These are phyloP conservation scores for Channallabes apus DNA, from an alignment of 2,797 vertebrate species.

Conservation along the genomic window DNA sequence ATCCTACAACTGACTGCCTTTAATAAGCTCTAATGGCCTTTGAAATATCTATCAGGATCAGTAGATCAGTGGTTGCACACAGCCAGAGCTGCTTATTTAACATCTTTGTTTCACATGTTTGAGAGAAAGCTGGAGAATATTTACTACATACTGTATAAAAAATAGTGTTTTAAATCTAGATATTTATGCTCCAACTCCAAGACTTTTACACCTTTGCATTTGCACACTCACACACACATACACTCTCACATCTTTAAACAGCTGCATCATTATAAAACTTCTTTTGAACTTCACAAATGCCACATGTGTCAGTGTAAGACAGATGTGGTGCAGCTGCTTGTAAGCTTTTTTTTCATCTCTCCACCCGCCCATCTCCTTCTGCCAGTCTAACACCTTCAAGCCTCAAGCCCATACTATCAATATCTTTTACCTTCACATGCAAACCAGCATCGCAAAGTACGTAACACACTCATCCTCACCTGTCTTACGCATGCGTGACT, in stretches of 20 bases:
- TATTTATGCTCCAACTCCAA: not conserved
- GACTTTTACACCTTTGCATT: slow-evolving; percentile 1
- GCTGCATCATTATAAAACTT: slow-evolving; percentile 78
- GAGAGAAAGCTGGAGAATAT: not conserved
- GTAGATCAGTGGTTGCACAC: slow-evolving; percentile 62
- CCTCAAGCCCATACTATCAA: slow-evolving; percentile 25
- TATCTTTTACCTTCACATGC: slow-evolving; percentile 16
- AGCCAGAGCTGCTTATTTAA: slow-evolving; percentile 34
- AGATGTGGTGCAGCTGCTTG: slow-evolving; percentile 80
- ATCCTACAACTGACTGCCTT: slow-evolving; percentile 60
- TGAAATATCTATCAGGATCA: slow-evolving; percentile 67
- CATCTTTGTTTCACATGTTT: slow-evolving; percentile 15
- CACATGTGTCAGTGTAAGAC: slow-evolving; percentile 79
- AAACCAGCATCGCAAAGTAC: not conserved
- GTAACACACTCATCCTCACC: not conserved
- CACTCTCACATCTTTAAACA: slow-evolving; percentile 59
- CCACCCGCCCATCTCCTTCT: slow-evolving; percentile 35
- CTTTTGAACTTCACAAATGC: slow-evolving; percentile 82
- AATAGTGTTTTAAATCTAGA: not conserved
- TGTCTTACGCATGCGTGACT: not conserved
- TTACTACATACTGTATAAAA: not conserved
- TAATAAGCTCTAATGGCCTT: slow-evolving; percentile 69
- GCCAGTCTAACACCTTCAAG: slow-evolving; percentile 33
- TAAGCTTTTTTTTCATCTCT: slow-evolving; percentile 67
- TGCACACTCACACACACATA: slow-evolving; percentile 4